These are phyloP conservation scores for Phortica variegata DNA, from an alignment of 1,140 invertebrate genomes.

Conservation along the genomic window DNA sequence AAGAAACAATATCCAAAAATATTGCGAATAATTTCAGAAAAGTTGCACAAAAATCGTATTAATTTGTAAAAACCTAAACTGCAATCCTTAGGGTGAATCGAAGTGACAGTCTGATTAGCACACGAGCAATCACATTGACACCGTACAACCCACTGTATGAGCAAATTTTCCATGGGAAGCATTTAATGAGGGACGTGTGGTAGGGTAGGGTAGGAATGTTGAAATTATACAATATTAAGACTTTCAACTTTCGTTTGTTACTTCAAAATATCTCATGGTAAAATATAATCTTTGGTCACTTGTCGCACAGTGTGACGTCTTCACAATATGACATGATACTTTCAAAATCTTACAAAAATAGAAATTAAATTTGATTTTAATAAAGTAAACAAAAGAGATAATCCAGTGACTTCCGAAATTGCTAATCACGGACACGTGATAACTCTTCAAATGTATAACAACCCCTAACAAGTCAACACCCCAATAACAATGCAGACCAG, in stretches of 20 bases:
- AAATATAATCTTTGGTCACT: not conserved
- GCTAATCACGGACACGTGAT: constrained; percentile 49
- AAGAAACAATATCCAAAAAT: too few relatives aligned
- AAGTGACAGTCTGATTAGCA: too few relatives aligned
- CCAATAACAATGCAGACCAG: not conserved
- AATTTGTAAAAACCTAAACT: too few relatives aligned
- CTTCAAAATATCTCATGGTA: not conserved
- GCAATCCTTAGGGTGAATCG: too few relatives aligned
- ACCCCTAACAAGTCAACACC: constrained; percentile 14
- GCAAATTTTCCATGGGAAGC: constrained; percentile 15
- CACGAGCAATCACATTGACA: too few relatives aligned
- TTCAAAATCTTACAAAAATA: constrained; percentile 1
- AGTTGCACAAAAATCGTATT: too few relatives aligned
- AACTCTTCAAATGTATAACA: constrained; percentile 26
- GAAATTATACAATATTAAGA: constrained; percentile 4
- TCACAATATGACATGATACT: not conserved
- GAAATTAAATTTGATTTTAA: constrained; percentile 3
- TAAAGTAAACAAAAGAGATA: constrained; percentile 10
- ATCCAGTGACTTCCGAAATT: constrained; percentile 1
- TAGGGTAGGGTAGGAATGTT: not conserved
- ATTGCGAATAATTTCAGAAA: too few relatives aligned
- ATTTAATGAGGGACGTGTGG: constrained; percentile 19
- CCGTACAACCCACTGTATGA: too few relatives aligned
- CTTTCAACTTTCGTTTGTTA: not conserved
- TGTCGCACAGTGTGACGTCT: constrained; percentile 13